Percentiles rank a stretch among this genome's conserved stretches.
These are phyloP conservation scores for Otus sunia DNA, from an alignment of 2,113 vertebrate species.

Conservation along the genomic window DNA sequence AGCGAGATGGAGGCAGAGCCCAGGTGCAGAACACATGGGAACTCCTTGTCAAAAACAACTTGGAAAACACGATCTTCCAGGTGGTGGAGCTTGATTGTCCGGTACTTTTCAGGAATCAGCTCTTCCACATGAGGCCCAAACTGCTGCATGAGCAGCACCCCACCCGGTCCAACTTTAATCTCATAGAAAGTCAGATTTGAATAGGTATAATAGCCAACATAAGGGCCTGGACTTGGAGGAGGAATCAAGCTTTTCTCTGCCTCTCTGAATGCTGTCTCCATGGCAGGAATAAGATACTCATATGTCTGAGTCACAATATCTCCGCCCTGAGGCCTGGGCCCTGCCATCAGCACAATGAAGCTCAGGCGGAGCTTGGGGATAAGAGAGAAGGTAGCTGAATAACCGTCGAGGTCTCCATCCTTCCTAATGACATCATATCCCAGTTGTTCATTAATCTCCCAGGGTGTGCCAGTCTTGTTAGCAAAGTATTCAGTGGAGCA, in stretches of 20 bases:
- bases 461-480: constrained; percentile 86
- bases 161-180: constrained; percentile 78
- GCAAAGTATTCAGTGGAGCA: constrained; percentile 87
- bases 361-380: constrained; percentile 85
- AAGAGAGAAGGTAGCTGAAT: constrained; percentile 85
- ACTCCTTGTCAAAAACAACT: constrained; percentile 85
- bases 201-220: constrained; percentile 87
- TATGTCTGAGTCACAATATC: constrained; percentile 80
- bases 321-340: constrained; percentile 77
- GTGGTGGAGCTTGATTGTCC: constrained; percentile 83
- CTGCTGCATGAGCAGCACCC: constrained; percentile 87
- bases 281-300: constrained; percentile 80
- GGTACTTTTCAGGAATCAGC: constrained; percentile 80
- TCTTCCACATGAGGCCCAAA: constrained; percentile 87
- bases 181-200: constrained; percentile 89
- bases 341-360: constrained; percentile 86
- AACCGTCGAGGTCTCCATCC: constrained; percentile 90
- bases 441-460: constrained; percentile 86
- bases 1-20: constrained; percentile 83
- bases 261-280: constrained; percentile 82
- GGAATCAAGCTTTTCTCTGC: constrained; percentile 71
- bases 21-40: constrained; percentile 84
- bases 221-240: constrained; percentile 80
- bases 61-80: constrained; percentile 86
- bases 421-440: constrained; percentile 87